Base-by-base conservation (phyloP, 2,888 invertebrate genomes). In the Pinctada fucata region DNA sequence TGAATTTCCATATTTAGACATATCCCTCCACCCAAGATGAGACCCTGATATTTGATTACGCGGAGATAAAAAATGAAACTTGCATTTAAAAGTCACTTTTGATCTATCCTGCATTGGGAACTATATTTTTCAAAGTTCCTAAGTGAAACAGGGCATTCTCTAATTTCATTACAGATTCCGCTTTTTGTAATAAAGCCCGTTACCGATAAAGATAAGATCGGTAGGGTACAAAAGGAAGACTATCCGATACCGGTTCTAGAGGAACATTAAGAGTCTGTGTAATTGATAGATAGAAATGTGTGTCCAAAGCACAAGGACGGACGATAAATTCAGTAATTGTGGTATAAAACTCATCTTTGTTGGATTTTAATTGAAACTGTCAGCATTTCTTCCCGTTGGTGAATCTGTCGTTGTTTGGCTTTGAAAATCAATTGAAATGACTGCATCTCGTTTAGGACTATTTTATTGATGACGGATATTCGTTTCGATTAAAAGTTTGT, bases 131-230 rank as follows among this genome's bases (percentile, higher is more conserved):
- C 13, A 58, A 58, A 58, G 8, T 6, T 58, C 13, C 13, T 58
- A 58, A 58, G 13, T 58, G 58, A 58, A 58, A 58, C 13, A 10
- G 6, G 13, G 58, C 58, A 13, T 58, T 58, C 58, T 58, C 58
- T 58, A 58, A 58, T 58, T 58, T 58, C 58, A 58, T 58, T 58
- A 58, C 6, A 58, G 13, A 58, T 58, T 58, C 58, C 58, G 58
- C 8, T 58, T 31, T 58, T 58, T 58, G 58, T 58, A 58, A 58
- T 13, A 13, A 58, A 58, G 58, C 6, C 58, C 58, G 31, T 58
- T 58, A 58, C 58, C 58, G 58, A 10, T 58, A 58, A 10, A 58
- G 58, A 58, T 58, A 58, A 6, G 58, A 58, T 58, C 58, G 6
- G 6, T 1, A 58, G 58, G 58, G 58, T 13, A 6, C 58, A 58